phyloP scores from a whole-genome alignment of 2,797 vertebrate genomes.

The Acanthis flammea region DNA sequence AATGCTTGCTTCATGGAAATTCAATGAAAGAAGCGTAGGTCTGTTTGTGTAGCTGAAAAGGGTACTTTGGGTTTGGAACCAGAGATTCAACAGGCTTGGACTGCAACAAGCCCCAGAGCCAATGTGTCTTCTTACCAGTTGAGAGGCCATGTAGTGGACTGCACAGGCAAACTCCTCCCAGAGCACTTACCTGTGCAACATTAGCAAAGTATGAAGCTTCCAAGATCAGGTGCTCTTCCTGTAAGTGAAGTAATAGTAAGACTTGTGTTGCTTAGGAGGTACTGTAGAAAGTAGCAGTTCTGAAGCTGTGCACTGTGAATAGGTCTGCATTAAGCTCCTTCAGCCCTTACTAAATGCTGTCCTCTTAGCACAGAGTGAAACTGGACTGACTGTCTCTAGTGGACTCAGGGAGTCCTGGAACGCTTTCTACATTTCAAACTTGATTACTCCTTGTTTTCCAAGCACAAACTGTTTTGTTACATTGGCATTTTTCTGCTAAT shows the following conservation, averaged over 20 bases:
- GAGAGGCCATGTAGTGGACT: accelerated
- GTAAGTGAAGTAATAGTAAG: not conserved
- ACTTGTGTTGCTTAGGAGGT: not conserved
- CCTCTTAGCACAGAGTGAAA: not conserved
- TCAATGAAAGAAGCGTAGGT: not conserved
- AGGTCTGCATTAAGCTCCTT: not conserved
- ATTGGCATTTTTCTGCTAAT: not conserved
- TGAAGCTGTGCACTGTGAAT: not conserved
- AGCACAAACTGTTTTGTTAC: not conserved
- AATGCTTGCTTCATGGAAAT: not conserved
- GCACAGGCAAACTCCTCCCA: not conserved
- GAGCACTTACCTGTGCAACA: accelerated
- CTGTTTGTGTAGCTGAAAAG: not conserved
- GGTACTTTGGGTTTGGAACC: not conserved
- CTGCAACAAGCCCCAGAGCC: not conserved
- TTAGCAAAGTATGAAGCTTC: not conserved
- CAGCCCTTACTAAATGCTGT: not conserved
- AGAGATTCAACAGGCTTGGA: not conserved
- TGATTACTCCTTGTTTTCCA: not conserved
- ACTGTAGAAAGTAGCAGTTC: not conserved
- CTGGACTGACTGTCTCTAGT: not conserved
- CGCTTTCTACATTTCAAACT: not conserved
- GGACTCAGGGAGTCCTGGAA: not conserved
- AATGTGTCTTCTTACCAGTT: not conserved
- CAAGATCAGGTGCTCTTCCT: not conserved